Evolutionary conservation across 2,113 vertebrate genomes (phyloP).

Genomic region (Zeus faber): DNA sequence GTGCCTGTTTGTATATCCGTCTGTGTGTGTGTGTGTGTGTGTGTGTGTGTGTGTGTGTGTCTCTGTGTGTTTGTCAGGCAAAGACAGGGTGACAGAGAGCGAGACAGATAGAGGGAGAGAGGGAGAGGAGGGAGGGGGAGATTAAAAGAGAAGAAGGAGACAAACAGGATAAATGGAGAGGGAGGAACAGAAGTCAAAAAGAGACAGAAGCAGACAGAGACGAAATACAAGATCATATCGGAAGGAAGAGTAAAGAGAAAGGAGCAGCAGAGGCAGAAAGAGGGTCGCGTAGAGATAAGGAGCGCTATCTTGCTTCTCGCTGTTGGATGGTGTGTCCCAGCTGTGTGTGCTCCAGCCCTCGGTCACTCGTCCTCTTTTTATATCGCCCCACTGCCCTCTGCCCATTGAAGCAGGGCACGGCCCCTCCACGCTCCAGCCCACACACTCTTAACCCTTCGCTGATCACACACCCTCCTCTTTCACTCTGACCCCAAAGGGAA

Average conservation of each 20-base stretch:
- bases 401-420: conserved; percentile 35
- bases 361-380: conserved; percentile 41
- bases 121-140: neutral
- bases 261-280: no score
- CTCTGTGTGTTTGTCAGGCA: no score
- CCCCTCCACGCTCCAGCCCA: conserved; percentile 43
- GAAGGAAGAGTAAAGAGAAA: no score
- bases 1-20: neutral
- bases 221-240: neutral
- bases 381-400: conserved; percentile 45
- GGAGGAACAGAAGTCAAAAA: neutral
- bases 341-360: conserved; percentile 50
- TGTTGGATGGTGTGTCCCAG: conserved; percentile 33
- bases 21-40: conserved; percentile 5
- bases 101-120: neutral
- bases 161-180: neutral
- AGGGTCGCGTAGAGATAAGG: no score
- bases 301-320: no score
- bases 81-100: neutral
- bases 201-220: neutral
- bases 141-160: neutral
- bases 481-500: no score
- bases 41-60: neutral
- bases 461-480: no score
- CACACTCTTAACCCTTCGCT: conserved; percentile 41